phyloP scores from a whole-genome alignment of 2,113 vertebrate genomes.

The Rattus norvegicus region GRCr8 NC_086026.1:89053501-89054000 shows the following conservation, averaged over 20 bases:
- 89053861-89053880: no score
- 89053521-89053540: not conserved
- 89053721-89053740: not conserved
- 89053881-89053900: no score
- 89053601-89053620: not conserved
- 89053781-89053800: no score
- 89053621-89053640: not conserved
- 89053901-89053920: no score
- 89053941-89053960: no score
- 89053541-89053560: not conserved
- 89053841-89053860: no score
- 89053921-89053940: no score
- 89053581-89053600: not conserved
- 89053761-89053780: no score
- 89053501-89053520: not conserved
- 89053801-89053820: no score
- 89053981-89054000: no score
- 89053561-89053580: not conserved
- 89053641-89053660: not conserved
- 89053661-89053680: not conserved
- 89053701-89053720: not conserved
- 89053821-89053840: no score
- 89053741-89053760: not conserved
- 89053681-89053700: not conserved
- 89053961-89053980: no score